phyloP scores from a whole-genome alignment of 2,888 invertebrate genomes.

The Acleris sparsana region DNA sequence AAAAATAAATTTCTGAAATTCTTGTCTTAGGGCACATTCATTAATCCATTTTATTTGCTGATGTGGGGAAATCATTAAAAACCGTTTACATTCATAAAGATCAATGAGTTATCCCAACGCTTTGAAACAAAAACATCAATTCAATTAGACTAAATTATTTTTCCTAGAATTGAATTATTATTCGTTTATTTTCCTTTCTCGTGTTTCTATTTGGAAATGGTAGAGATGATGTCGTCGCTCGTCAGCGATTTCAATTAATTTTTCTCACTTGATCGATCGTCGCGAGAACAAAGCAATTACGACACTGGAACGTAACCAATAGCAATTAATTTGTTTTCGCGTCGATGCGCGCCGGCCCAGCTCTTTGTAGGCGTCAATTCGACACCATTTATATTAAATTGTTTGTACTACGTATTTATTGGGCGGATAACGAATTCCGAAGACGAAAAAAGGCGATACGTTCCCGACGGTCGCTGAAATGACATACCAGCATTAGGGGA shows the following conservation, averaged over 20 bases:
- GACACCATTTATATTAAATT: slow-evolving; percentile 71
- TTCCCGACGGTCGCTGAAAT: slow-evolving; percentile 13
- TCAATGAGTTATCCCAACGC: neutral
- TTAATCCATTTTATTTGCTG: too few relatives aligned
- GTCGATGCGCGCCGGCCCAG: slow-evolving; percentile 64
- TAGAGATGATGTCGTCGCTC: slow-evolving; percentile 49
- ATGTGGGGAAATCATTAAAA: too few relatives aligned
- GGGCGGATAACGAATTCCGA: slow-evolving; percentile 43
- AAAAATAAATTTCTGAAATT: too few relatives aligned
- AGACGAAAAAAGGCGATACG: slow-evolving; percentile 45
- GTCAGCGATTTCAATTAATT: slow-evolving; percentile 74
- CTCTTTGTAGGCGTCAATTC: slow-evolving; percentile 69
- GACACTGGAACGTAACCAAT: slow-evolving; percentile 74
- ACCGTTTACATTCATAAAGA: too few relatives aligned
- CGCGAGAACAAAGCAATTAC: slow-evolving; percentile 79
- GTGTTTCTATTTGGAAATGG: slow-evolving; percentile 27
- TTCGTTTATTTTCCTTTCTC: slow-evolving; percentile 5
- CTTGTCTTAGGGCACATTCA: too few relatives aligned
- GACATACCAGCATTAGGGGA: slow-evolving; percentile 10
- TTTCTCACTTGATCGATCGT: slow-evolving; percentile 78
- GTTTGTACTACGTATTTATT: slow-evolving; percentile 48
- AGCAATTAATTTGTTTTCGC: slow-evolving; percentile 81
- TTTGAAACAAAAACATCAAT: slow-evolving; percentile 4
- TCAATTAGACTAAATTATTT: slow-evolving; percentile 13
- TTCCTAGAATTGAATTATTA: slow-evolving; percentile 15